These are phyloP conservation scores for Calephelis perditalis DNA, from an alignment of 2,888 invertebrate genomes.

Conservation along the genomic window DNA sequence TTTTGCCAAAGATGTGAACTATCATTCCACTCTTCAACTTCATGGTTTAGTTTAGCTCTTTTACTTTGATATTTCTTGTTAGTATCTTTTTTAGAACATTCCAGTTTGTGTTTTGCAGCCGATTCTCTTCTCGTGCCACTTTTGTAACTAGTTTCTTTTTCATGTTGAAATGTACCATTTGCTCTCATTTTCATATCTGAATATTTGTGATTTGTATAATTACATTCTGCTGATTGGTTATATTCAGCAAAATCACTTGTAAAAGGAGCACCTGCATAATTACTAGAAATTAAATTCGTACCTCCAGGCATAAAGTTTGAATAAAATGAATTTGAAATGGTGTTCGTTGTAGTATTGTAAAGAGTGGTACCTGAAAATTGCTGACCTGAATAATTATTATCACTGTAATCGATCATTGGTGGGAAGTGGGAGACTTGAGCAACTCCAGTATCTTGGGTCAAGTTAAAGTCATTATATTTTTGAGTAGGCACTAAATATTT, in stretches of 20 bases:
- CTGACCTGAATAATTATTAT: slow-evolving; percentile 59
- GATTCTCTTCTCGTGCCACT: slow-evolving; percentile 61
- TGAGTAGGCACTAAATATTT: slow-evolving; percentile 57
- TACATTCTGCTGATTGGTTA: slow-evolving; percentile 63
- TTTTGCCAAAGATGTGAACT: slow-evolving; percentile 63
- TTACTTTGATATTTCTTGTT: slow-evolving; percentile 67
- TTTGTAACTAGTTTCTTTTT: slow-evolving; percentile 50
- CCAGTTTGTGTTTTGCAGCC: slow-evolving; percentile 64
- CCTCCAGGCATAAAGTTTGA: slow-evolving; percentile 66
- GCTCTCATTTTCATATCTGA: slow-evolving; percentile 66
- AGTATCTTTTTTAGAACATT: slow-evolving; percentile 68
- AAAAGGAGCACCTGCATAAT: slow-evolving; percentile 59
- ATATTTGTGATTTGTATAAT: slow-evolving; percentile 63
- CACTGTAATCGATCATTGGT: slow-evolving; percentile 63
- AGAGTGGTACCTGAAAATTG: slow-evolving; percentile 66
- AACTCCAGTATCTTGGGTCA: slow-evolving; percentile 55
- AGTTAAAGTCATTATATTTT: slow-evolving; percentile 59
- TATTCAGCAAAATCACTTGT: slow-evolving; percentile 66
- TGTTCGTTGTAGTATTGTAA: slow-evolving; percentile 66
- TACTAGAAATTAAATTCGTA: slow-evolving; percentile 60
- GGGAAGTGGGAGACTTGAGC: slow-evolving; percentile 73
- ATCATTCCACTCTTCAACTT: slow-evolving; percentile 65
- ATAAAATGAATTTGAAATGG: slow-evolving; percentile 69
- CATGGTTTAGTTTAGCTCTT: slow-evolving; percentile 52
- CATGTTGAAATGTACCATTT: slow-evolving; percentile 52